Percentiles rank a stretch among this genome's conserved stretches.
These are phyloP conservation scores for Platysternon megacephalum DNA, from an alignment of 2,113 vertebrate genomes.

Conservation along the genomic window DNA sequence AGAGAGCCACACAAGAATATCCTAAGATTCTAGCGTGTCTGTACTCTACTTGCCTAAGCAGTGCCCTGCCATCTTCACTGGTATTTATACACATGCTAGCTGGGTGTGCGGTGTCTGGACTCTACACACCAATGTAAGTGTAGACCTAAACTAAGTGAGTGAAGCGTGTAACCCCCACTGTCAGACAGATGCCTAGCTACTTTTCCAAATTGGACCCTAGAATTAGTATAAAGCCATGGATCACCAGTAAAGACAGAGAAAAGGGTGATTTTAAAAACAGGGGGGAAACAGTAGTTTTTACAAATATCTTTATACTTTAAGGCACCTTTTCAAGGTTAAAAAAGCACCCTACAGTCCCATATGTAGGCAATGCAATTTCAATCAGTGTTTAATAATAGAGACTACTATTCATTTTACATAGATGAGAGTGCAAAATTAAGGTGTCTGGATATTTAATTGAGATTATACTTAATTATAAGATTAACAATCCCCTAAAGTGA, in stretches of 20 bases:
- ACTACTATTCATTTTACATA: slow-evolving; percentile 2
- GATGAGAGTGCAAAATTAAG: slow-evolving; percentile 8
- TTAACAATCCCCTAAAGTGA: slow-evolving; percentile 37
- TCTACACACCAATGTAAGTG: not conserved
- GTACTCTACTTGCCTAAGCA: too few relatives aligned
- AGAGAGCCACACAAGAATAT: too few relatives aligned
- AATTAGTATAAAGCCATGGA: not conserved
- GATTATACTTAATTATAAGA: slow-evolving; percentile 54
- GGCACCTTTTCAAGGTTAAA: slow-evolving; percentile 26
- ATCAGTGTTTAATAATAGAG: not conserved
- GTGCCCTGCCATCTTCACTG: too few relatives aligned
- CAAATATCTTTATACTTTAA: not conserved
- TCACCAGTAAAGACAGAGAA: rapidly evolving
- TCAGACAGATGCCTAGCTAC: rapidly evolving
- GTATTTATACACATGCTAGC: too few relatives aligned
- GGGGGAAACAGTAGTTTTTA: not conserved
- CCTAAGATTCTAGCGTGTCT: too few relatives aligned
- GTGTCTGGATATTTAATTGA: slow-evolving; percentile 47
- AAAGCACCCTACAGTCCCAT: not conserved
- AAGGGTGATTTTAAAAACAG: not conserved
- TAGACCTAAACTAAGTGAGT: not conserved
- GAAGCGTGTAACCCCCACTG: not conserved
- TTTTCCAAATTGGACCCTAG: not conserved
- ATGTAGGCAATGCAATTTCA: not conserved
- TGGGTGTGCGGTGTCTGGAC: not conserved